Conservation (phyloP, 2,888 invertebrate species). For the Pyrgus malvae region DNA sequence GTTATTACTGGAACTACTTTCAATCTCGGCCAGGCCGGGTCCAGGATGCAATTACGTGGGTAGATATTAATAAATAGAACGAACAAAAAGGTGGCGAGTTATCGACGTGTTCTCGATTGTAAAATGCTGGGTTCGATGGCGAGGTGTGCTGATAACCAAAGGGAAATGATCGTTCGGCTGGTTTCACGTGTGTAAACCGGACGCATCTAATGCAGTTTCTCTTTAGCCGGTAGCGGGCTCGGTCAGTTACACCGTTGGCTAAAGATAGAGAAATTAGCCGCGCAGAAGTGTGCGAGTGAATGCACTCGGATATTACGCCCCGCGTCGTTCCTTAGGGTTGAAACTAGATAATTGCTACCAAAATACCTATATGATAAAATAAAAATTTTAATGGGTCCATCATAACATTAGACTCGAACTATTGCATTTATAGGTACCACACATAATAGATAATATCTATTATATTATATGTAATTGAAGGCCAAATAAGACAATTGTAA, state of each 20-base stretch:
- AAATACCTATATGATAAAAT: background rate
- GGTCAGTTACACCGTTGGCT: conserved; percentile 76
- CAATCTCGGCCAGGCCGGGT: conserved; percentile 34
- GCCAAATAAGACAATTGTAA: too few relatives aligned
- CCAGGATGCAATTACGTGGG: conserved; percentile 17
- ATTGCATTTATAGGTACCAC: too few relatives aligned
- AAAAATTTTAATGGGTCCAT: too few relatives aligned
- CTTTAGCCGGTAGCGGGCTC: conserved; percentile 62
- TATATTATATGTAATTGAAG: too few relatives aligned
- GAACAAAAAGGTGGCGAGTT: conserved; percentile 25
- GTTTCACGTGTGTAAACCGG: conserved; percentile 68
- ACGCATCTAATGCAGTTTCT: conserved; percentile 78
- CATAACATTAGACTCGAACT: too few relatives aligned
- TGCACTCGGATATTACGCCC: conserved; percentile 49
- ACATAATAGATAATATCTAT: too few relatives aligned
- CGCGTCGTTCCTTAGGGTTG: conserved; percentile 19
- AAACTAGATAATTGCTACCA: background rate
- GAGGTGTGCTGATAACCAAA: conserved; percentile 33
- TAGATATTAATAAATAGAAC: conserved; percentile 24
- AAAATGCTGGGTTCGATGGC: conserved; percentile 12
- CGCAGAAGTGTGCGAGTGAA: conserved; percentile 68
- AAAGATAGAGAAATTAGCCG: conserved; percentile 81
- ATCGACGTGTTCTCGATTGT: conserved; percentile 12
- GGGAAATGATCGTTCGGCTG: conserved; percentile 40
- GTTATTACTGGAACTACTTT: conserved; percentile 51